Percentiles rank a stretch among this genome's conserved stretches.
phyloP scores from a whole-genome alignment of 2,797 vertebrate species.

The Clarias pachynema region DNA sequence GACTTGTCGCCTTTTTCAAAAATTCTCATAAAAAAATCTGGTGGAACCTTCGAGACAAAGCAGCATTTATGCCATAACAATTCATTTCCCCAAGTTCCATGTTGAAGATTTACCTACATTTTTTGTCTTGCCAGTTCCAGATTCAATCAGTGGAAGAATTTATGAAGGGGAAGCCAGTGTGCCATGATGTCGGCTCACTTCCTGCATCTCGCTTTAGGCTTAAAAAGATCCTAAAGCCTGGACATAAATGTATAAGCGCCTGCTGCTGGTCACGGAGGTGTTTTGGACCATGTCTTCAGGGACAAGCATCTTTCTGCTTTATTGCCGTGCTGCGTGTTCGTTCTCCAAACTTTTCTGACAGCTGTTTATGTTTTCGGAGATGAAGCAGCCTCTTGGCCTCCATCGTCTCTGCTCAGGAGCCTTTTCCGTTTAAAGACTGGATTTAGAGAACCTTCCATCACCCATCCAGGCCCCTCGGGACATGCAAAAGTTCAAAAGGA shows the following conservation, averaged over 20 bases:
- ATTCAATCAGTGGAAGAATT: neutral
- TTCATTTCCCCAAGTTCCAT: neutral
- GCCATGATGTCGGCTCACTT: neutral
- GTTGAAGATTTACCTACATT: neutral
- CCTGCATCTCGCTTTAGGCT: constrained; percentile 31
- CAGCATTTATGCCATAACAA: neutral
- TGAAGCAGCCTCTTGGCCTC: constrained; percentile 30
- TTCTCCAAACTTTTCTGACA: constrained; percentile 50
- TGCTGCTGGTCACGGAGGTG: constrained; percentile 65
- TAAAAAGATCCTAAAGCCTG: constrained; percentile 28
- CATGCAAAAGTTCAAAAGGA: neutral
- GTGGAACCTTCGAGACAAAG: neutral
- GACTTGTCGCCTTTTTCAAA: neutral
- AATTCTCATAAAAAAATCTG: neutral
- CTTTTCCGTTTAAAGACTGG: constrained; percentile 37
- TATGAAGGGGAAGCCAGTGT: neutral
- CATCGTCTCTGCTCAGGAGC: constrained; percentile 6
- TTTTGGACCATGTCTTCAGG: constrained; percentile 1
- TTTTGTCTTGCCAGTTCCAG: neutral
- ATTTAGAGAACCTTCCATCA: constrained; percentile 24
- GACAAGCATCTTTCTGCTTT: constrained; percentile 36
- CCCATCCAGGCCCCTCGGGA: neutral
- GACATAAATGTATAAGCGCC: constrained; percentile 66
- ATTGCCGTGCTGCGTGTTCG: constrained; percentile 20
- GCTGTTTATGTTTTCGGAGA: constrained; percentile 61